Evolutionary conservation across 2,888 invertebrate genomes (phyloP), one percentile per base, ranked within the genome.

Genomic region (Plagiodera versicolora): DNA sequence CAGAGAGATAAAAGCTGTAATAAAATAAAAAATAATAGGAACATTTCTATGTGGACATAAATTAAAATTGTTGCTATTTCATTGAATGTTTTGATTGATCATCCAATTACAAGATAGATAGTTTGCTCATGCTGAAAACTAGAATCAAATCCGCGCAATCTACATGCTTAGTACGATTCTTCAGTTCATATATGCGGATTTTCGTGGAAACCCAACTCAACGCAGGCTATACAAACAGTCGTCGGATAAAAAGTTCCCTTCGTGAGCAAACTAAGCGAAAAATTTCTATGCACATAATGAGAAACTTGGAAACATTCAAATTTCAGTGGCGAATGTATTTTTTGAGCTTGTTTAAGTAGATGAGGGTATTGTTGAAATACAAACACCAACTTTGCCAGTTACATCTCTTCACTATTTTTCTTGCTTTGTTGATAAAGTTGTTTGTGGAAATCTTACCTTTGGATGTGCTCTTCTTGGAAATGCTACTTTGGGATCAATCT

Each of bases 401-500:
- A 39, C 39, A 52, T 17, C 44, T 53, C 20, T 4, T 44, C 39
- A 44, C 45, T 53, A 14, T 16, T 10, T 2, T 39, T 10, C n/a
- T 9, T 35, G 17, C 19, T 18, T 20, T 18, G 39, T 45, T 17
- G 52, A n/a, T 39, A 9, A n/a, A 14, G 14, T 35, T 17, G 19
- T 53, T 11, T 16, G 14, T 14, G 3, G n/a, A 19, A 44, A 10
- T 68, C 91, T 91, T 87, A 96, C 96, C 92, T 96, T 97, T 83
- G 96, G 95, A 86, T 97, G 96, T 86, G 95, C 94, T 89, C 95
- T 89, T 86, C 98, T 91, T 75, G 99, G 99, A 86, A 99, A 98
- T 82, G 98, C 98, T 84, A 99, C 96, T 90, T 99, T 99, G 76
- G 98, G 98, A 85, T 99, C 98, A 87, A 99, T 98, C 98, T 98